Conservation (phyloP, 2,113 vertebrate genomes). For the Leucosticte australis region DNA sequence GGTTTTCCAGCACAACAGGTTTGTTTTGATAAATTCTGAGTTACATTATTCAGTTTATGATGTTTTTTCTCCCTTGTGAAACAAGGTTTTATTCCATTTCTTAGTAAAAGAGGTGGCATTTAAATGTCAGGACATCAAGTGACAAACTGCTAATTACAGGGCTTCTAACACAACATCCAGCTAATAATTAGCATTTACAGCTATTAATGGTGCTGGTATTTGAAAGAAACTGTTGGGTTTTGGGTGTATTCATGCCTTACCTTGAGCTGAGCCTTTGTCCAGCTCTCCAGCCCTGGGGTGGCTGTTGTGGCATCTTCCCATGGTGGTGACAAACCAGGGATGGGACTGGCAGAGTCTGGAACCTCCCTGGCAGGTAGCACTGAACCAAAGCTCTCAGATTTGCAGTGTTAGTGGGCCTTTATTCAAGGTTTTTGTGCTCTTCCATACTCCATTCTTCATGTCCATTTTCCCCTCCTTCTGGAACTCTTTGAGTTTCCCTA, state of each 20-base stretch:
- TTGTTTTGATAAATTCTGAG: not conserved
- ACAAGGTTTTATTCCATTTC: not conserved
- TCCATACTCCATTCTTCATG: not conserved
- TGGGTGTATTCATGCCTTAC: not conserved
- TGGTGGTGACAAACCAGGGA: not conserved
- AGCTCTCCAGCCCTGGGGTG: not conserved
- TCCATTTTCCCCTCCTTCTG: not conserved
- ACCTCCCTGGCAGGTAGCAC: not conserved
- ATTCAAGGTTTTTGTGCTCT: not conserved
- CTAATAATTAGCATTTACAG: not conserved
- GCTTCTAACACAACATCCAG: not conserved
- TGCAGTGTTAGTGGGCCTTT: not conserved
- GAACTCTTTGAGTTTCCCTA: not conserved
- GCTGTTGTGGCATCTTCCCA: not conserved
- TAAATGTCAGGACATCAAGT: not conserved
- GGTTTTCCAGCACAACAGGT: slow-evolving; percentile 98
- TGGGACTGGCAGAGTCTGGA: not conserved
- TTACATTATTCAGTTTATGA: not conserved
- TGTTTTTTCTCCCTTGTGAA: not conserved
- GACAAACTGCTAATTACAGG: not conserved
- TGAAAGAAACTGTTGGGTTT: not conserved
- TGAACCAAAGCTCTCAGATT: not conserved
- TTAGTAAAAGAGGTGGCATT: not conserved
- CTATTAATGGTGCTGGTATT: not conserved
- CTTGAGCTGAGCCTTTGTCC: not conserved